Conservation (phyloP, 2,113 vertebrate species). For the Globicephala melas region DNA sequence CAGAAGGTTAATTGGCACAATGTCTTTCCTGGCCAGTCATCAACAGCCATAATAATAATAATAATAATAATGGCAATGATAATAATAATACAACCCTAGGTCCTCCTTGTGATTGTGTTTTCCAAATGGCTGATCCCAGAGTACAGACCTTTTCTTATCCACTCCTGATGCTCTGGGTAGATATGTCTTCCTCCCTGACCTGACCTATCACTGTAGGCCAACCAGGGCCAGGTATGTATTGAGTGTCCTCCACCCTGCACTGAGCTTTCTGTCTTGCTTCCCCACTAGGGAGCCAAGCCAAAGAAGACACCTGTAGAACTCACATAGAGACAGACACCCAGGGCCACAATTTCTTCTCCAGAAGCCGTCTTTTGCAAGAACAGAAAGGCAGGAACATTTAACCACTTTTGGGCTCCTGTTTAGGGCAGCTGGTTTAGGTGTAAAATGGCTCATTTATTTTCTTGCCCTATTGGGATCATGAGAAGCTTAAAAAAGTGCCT, state of each 20-base stretch:
- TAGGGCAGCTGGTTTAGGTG: not conserved
- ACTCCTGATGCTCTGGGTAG: not conserved
- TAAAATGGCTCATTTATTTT: not conserved
- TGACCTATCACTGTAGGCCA: not conserved
- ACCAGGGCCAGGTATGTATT: fast-evolving
- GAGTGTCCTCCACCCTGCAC: fast-evolving
- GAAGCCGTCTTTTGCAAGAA: not conserved
- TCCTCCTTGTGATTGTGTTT: not conserved
- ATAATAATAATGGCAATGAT: no score
- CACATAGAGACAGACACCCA: not conserved
- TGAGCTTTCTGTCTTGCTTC: not conserved
- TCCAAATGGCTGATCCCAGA: not conserved
- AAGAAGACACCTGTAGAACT: not conserved
- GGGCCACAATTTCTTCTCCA: not conserved
- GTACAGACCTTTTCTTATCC: not conserved
- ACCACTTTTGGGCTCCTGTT: not conserved
- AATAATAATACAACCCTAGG: not conserved
- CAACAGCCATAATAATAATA: not conserved
- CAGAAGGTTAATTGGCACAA: not conserved
- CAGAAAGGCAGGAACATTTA: not conserved
- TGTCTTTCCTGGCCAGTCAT: not conserved
- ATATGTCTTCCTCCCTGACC: not conserved
- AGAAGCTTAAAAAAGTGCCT: not conserved
- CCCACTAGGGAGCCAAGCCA: not conserved
- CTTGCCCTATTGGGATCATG: not conserved